These are phyloP conservation scores for Nebria brevicollis DNA, from an alignment of 2,888 invertebrate species.

Conservation along the genomic window DNA sequence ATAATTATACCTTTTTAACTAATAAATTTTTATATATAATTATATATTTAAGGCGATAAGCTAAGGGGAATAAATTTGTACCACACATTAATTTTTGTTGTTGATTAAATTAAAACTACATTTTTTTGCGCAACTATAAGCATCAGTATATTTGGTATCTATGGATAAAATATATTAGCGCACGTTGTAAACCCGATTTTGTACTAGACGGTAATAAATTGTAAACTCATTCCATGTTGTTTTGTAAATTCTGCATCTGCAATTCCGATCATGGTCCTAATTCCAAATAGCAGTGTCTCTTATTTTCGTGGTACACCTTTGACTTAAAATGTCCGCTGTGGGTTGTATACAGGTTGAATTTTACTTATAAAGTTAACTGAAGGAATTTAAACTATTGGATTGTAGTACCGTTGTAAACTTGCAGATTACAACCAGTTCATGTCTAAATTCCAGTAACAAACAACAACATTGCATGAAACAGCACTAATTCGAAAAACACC, in stretches of 20 bases:
- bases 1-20: no score
- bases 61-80: no score
- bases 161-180: not conserved
- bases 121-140: no score
- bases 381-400: not conserved
- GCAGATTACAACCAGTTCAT: not conserved
- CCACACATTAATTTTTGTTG: no score
- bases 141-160: no score
- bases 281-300: not conserved
- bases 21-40: no score
- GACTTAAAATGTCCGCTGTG: not conserved
- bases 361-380: not conserved
- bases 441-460: not conserved
- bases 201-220: not conserved
- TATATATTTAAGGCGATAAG: no score
- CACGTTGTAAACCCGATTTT: not conserved
- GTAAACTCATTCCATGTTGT: not conserved
- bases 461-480: no score
- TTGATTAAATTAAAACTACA: no score
- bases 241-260: conserved; percentile 12
- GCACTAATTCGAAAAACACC: no score
- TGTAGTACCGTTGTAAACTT: not conserved
- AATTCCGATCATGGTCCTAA: conserved; percentile 13
- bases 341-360: not conserved
- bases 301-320: not conserved